Evolutionary conservation across 2,888 invertebrate species (phyloP).

Genomic region (Drosophila mercatorum): DNA sequence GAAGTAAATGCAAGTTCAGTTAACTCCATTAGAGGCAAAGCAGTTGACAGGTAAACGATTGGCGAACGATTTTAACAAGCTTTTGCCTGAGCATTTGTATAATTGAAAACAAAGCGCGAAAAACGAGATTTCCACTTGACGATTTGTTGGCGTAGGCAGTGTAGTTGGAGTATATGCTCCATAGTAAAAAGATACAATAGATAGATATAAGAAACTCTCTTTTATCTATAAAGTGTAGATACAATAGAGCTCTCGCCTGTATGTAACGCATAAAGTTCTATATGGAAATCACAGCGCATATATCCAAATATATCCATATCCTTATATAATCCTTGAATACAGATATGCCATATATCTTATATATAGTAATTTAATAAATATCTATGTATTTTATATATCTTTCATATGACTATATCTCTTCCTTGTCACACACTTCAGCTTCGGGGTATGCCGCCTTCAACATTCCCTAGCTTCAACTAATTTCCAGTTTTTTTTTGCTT

Average conservation of each 20-base stretch:
- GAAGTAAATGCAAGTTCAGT: background rate
- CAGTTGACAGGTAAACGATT: constrained; percentile 15
- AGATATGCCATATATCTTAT: no score
- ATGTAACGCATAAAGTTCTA: no score
- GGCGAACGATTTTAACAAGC: background rate
- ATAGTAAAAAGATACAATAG: no score
- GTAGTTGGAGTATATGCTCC: background rate
- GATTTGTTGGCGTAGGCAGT: background rate
- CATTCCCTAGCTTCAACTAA: background rate
- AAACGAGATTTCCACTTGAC: constrained; percentile 53
- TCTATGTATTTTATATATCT: no score
- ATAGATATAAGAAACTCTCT: no score
- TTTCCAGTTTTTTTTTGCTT: constrained; percentile 16
- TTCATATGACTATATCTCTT: no score
- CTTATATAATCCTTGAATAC: no score
- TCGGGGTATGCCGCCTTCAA: background rate
- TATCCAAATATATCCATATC: no score
- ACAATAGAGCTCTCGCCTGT: no score
- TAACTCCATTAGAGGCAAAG: constrained; percentile 2
- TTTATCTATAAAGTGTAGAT: no score
- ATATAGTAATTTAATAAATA: no score
- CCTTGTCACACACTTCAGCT: background rate
- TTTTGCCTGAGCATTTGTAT: constrained; percentile 26
- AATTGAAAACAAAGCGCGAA: constrained; percentile 63
- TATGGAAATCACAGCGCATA: no score